These are phyloP conservation scores for Archaeoteleia sp. DNA, from an alignment of 2,888 invertebrate species.

Conservation along the genomic window DNA sequence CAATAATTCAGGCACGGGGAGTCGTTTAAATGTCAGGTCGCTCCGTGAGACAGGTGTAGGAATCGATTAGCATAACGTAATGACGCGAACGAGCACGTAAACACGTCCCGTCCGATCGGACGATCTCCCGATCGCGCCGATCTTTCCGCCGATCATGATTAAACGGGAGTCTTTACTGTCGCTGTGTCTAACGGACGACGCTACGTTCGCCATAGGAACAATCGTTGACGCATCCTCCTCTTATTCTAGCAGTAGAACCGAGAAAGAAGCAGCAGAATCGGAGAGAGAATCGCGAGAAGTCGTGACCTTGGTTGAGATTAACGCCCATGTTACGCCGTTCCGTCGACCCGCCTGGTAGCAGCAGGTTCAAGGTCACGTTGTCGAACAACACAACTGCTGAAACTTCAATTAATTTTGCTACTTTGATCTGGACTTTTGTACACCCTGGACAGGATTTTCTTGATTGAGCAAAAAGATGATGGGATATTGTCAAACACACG, in stretches of 20 bases:
- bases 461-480: too few relatives aligned
- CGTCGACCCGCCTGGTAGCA: slow-evolving; percentile 57
- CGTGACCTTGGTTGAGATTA: slow-evolving; percentile 67
- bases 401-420: slow-evolving; percentile 30
- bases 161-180: slow-evolving; percentile 55
- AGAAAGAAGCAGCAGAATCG: slow-evolving; percentile 20
- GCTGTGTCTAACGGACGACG: background rate
- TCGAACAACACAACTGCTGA: slow-evolving; percentile 21
- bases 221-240: slow-evolving; percentile 21
- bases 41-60: slow-evolving; percentile 66
- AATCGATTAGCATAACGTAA: slow-evolving; percentile 71
- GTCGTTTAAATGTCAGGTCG: slow-evolving; percentile 54
- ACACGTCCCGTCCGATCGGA: slow-evolving; percentile 57
- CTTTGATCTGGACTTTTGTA: slow-evolving; percentile 5
- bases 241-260: slow-evolving; percentile 7
- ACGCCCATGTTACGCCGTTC: slow-evolving; percentile 65
- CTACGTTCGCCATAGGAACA: slow-evolving; percentile 3
- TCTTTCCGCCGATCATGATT: slow-evolving; percentile 61
- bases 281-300: slow-evolving; percentile 30
- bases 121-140: slow-evolving; percentile 62
- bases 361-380: slow-evolving; percentile 64
- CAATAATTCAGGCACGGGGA: slow-evolving; percentile 39
- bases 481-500: too few relatives aligned
- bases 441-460: too few relatives aligned
- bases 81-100: slow-evolving; percentile 65